Percentiles rank a stretch among this genome's conserved stretches.
Conservation (phyloP, 2,113 vertebrate species). For the Holacanthus passer region DNA sequence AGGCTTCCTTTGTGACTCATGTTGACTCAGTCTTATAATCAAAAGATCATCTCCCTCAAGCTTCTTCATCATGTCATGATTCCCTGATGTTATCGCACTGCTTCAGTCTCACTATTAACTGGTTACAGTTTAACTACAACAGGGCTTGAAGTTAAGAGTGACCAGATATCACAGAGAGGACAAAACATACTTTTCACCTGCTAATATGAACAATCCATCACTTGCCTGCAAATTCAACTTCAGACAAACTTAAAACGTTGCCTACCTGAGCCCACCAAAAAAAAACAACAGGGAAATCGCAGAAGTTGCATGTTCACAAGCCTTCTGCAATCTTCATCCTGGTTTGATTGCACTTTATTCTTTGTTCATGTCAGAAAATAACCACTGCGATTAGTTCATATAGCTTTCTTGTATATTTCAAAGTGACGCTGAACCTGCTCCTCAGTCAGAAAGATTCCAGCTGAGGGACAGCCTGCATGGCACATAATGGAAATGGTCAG, state of each 20-base stretch:
- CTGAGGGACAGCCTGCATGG: neutral
- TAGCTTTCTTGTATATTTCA: neutral
- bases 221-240: neutral
- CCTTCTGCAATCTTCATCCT: neutral
- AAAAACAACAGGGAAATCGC: neutral
- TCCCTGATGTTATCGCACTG: neutral
- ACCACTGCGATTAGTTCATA: neutral
- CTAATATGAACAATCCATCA: neutral
- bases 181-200: neutral
- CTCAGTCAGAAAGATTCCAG: neutral
- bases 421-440: neutral
- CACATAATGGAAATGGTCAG: neutral
- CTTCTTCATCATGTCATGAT: neutral
- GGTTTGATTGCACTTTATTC: neutral
- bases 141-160: neutral
- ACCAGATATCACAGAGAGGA: neutral
- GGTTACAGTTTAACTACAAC: neutral
- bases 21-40: neutral
- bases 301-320: neutral
- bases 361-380: neutral
- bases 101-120: neutral
- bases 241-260: neutral
- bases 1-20: neutral
- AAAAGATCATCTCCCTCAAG: neutral
- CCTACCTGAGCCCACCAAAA: neutral